Conservation (phyloP, 2,888 invertebrate genomes). For the Leptinotarsa juncta region DNA sequence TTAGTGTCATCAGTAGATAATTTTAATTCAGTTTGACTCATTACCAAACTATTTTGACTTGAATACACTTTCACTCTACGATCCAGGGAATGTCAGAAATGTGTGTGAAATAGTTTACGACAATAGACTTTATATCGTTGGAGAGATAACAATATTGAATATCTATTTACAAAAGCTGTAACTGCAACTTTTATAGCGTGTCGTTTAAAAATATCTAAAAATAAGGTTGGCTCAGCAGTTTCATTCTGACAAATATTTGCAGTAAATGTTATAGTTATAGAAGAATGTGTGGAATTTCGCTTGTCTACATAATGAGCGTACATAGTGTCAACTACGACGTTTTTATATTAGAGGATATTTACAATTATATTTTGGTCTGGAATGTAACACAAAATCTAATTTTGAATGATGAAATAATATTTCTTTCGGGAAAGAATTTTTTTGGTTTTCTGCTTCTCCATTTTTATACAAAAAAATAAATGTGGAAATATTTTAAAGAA, state of each 20-base stretch:
- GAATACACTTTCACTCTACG: too few relatives aligned
- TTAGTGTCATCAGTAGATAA: too few relatives aligned
- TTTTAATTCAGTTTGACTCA: too few relatives aligned
- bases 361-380: neutral
- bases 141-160: neutral
- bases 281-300: constrained; percentile 28
- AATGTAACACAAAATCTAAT: neutral
- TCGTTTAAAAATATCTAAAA: neutral
- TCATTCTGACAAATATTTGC: constrained; percentile 26
- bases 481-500: too few relatives aligned
- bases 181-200: neutral
- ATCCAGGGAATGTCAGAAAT: too few relatives aligned
- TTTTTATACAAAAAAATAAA: too few relatives aligned
- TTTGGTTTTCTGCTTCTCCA: too few relatives aligned
- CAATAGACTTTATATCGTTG: too few relatives aligned
- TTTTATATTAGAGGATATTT: constrained; percentile 18
- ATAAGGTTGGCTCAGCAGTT: constrained; percentile 9
- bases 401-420: neutral
- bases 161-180: neutral
- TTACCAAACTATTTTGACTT: too few relatives aligned
- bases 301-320: constrained; percentile 25
- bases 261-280: constrained; percentile 1
- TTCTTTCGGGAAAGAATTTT: too few relatives aligned
- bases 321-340: constrained; percentile 14
- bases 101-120: too few relatives aligned